Percentiles rank a stretch among this genome's conserved stretches.
Conservation (phyloP, 2,113 vertebrate genomes). For the Rhadina sibilatrix region DNA sequence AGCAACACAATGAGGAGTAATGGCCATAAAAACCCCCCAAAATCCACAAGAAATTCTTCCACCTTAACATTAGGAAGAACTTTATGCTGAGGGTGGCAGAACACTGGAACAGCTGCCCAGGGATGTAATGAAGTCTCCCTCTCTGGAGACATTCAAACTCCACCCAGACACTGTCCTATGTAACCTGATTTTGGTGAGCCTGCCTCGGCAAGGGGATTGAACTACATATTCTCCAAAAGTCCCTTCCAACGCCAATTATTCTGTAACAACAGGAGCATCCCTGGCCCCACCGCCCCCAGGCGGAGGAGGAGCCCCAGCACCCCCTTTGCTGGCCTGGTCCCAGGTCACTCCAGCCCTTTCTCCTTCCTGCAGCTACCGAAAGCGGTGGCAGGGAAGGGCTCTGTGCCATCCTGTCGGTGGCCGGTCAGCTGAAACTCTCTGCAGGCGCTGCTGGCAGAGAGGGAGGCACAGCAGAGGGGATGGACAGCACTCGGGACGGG, state of each 20-base stretch:
- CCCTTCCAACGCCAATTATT: background rate
- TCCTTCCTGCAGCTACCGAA: background rate
- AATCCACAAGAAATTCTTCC: background rate
- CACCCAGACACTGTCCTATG: rapidly evolving
- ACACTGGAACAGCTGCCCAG: background rate
- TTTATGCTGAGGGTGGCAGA: background rate
- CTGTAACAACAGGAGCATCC: background rate
- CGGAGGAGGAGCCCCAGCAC: background rate
- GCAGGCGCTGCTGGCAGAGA: rapidly evolving
- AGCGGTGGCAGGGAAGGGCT: background rate
- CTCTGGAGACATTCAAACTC: background rate
- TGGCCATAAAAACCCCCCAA: background rate
- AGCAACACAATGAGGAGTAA: rapidly evolving
- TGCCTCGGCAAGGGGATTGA: background rate
- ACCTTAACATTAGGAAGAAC: background rate
- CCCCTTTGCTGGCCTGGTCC: rapidly evolving
- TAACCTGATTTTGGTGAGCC: background rate
- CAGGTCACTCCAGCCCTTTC: background rate
- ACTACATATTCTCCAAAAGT: background rate
- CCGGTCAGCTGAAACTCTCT: rapidly evolving
- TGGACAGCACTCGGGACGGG: rapidly evolving
- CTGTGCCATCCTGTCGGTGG: background rate
- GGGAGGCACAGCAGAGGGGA: too few relatives aligned
- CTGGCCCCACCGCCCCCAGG: rapidly evolving
- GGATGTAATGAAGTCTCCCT: too few relatives aligned